Evolutionary conservation across 2,888 invertebrate genomes (phyloP), one percentile per base, ranked within the genome.

Genomic region (Hemicrepidius hirtus): DNA sequence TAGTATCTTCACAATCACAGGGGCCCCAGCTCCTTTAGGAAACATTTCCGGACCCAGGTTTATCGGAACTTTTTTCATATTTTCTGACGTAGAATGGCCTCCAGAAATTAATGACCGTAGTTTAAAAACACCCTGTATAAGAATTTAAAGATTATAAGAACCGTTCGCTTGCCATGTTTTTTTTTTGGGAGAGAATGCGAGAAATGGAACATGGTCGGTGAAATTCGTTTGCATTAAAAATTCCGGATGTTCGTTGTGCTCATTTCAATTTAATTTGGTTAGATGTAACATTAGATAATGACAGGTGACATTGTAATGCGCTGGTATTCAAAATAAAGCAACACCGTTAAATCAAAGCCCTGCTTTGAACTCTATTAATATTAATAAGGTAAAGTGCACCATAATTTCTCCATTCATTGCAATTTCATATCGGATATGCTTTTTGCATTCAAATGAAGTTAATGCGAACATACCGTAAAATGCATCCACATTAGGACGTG

Each of bases 341-440:
- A 37, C 24, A 21, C 62, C 41, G 62, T 63, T 68, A 73, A 68
- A 73, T 68, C 73, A 69, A 66, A 73, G 50, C 64, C 46, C 28
- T 69, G 44, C 60, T 53, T 67, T 73, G 65, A 68, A 66, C 65
- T 66, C 63, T 65, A 68, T 72, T 68, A 72, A 72, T 72, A 72
- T 72, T 72, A 72, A 72, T 63, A 53, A 71, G 64, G 24, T 37
- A 64, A 64, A 69, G 41, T 73, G 66, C 73, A 73, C 69, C 35
- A 57, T 73, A 68, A 69, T 73, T 73, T 69, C 68, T 71, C 70
- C 65, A 71, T 71, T 65, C 59, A 71, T 64, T 71, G 70, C 70
- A 65, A 65, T 71, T 65, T 71, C 70, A 59, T 65, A 71, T 71
- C 64, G 59, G 65, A 65, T 65, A 50, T 65, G 70, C 63, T 37